Evolutionary conservation across 2,797 vertebrate genomes (phyloP), one percentile per base, ranked within the genome.

Genomic region (Phoebastria nigripes): DNA sequence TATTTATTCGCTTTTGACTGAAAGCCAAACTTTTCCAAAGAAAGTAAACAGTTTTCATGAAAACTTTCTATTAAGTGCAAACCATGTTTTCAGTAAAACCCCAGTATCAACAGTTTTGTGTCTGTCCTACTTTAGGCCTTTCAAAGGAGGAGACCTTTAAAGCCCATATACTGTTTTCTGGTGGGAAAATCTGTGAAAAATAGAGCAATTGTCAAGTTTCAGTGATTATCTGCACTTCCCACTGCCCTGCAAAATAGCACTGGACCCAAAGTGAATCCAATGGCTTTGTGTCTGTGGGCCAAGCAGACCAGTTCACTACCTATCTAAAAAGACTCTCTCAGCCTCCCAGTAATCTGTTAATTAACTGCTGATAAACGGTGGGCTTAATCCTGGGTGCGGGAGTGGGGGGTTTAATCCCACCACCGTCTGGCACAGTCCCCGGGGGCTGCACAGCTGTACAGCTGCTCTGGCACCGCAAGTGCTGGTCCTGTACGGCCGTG

Each of bases 171-270:
- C 55, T 56, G 24, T 77, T 95, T 94, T 89, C 84, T 91, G 62
- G 35, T 91, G 85, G 72, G 92, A 96, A 94, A 91, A 89, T 58
- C 55, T 56, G 61, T 82, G 82, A 91, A 86, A 96, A 93, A 89
- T 72, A 8, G 20, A 89, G 11, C 17, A 33, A 55, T 78, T 83
- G 79, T 92, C 77, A 86, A 61, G 39, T 74, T 96, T 91, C 0
- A 0, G 54, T 83, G 72, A 69, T 87, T 92, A 76, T 46, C 41
- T 90, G 71, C 29, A 42, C 39, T 87, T 93, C 51, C 49, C 42
- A 39, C 35, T 0, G 0, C 29, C 15, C 58, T 78, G 44, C 0
- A 1, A 87, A 94, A 89, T 14, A 90, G 11, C 39, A 14, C 26
- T 61, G 63, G 46, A 58, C 51, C 25, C 69, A 47, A 58, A 65